Conservation (phyloP, 2,797 vertebrate genomes). For the Fringilla coelebs region DNA sequence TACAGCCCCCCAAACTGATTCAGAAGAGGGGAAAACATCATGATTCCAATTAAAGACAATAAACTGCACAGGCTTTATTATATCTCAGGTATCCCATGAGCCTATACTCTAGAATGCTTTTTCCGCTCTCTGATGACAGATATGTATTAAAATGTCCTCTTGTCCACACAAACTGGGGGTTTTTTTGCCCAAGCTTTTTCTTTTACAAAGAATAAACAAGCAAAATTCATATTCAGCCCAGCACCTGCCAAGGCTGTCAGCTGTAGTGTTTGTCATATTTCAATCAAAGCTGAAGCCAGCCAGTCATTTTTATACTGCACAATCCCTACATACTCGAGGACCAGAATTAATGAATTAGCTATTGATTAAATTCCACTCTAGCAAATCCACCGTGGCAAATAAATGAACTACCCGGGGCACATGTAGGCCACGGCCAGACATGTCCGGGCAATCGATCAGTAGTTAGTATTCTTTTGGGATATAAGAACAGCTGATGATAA, state of each 20-base stretch:
- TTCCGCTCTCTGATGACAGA: neutral
- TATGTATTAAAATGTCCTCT: slow-evolving; percentile 32
- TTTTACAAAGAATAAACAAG: slow-evolving; percentile 65
- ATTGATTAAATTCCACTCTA: slow-evolving; percentile 92
- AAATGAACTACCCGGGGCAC: slow-evolving; percentile 88
- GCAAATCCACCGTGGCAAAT: slow-evolving; percentile 89
- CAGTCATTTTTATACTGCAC: slow-evolving; percentile 67
- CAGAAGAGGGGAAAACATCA: neutral
- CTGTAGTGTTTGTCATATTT: slow-evolving; percentile 79
- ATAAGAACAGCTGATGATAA: slow-evolving; percentile 79
- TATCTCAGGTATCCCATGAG: slow-evolving; percentile 15
- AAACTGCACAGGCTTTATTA: neutral
- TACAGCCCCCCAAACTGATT: slow-evolving; percentile 1
- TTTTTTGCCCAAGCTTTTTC: slow-evolving; percentile 37
- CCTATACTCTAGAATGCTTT: neutral
- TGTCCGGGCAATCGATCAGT: slow-evolving; percentile 85
- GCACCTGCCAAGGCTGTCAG: slow-evolving; percentile 65
- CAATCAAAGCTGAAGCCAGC: slow-evolving; percentile 77
- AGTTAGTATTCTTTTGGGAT: slow-evolving; percentile 87
- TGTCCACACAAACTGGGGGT: neutral
- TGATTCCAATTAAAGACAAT: slow-evolving; percentile 45
- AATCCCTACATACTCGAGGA: slow-evolving; percentile 67
- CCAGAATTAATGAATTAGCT: slow-evolving; percentile 92
- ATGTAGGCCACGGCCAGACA: slow-evolving; percentile 84
- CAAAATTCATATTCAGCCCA: slow-evolving; percentile 67